Conservation (phyloP, 2,113 vertebrate species). For the Heterotis niloticus region DNA sequence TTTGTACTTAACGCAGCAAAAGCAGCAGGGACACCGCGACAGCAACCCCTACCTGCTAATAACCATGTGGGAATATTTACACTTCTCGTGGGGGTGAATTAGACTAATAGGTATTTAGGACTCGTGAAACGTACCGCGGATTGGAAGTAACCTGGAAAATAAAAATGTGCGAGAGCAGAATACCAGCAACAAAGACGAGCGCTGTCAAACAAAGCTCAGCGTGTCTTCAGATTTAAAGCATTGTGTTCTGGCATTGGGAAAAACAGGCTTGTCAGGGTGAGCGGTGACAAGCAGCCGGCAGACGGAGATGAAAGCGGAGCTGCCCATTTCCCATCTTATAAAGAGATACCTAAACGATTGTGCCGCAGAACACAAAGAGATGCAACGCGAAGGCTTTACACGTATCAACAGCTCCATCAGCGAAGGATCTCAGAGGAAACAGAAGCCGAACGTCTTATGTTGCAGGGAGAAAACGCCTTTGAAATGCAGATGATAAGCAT, state of each 20-base stretch:
- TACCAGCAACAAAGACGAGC: background rate
- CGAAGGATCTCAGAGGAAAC: conserved; percentile 13
- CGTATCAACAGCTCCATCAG: conserved; percentile 5
- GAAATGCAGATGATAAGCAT: conserved; percentile 12
- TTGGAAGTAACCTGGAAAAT: background rate
- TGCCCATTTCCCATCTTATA: conserved; percentile 3
- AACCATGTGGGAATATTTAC: background rate
- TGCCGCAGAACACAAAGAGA: background rate
- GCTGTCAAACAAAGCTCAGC: conserved; percentile 1
- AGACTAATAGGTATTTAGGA: background rate
- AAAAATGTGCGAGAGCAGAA: background rate
- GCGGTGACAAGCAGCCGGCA: background rate
- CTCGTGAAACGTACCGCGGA: background rate
- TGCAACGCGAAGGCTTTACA: conserved; percentile 8
- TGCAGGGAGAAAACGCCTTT: background rate
- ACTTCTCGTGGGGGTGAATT: background rate
- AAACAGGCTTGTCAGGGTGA: background rate
- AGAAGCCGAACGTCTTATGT: conserved; percentile 3
- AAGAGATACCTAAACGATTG: conserved; percentile 11
- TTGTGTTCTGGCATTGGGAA: background rate
- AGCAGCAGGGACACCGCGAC: no score
- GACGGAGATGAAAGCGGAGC: background rate
- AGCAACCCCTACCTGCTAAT: no score
- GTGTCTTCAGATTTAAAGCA: background rate
- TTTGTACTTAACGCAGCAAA: background rate